These are phyloP conservation scores for Brienomyrus longianalis DNA, from an alignment of 2,113 vertebrate species.

Conservation along the genomic window DNA sequence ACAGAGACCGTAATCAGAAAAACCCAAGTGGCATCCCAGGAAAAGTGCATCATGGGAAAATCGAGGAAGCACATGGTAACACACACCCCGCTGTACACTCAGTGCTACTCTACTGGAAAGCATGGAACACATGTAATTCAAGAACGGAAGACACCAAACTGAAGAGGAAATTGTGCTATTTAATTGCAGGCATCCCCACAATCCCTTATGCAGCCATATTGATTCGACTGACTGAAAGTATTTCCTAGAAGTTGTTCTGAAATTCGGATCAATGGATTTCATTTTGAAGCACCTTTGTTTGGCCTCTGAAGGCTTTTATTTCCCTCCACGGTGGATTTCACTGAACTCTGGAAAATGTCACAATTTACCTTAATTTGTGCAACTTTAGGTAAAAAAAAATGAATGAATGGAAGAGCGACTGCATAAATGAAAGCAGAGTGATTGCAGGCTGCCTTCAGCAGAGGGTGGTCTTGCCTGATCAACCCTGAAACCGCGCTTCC, in stretches of 20 bases:
- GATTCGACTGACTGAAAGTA: neutral
- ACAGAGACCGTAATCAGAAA: neutral
- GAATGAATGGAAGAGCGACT: neutral
- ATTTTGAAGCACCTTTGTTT: neutral
- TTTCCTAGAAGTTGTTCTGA: neutral
- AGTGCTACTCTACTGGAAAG: neutral
- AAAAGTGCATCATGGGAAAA: neutral
- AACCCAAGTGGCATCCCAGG: neutral
- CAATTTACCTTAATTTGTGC: slow-evolving; percentile 21
- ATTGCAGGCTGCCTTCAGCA: slow-evolving; percentile 9
- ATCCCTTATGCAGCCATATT: neutral
- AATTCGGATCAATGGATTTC: neutral
- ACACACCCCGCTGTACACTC: neutral
- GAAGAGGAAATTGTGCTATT: neutral
- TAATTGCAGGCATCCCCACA: neutral
- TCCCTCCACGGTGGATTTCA: neutral
- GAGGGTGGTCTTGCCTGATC: slow-evolving; percentile 26
- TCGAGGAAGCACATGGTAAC: neutral
- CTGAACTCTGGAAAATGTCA: slow-evolving; percentile 23
- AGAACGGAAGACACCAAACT: neutral
- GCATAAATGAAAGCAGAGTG: slow-evolving; percentile 14
- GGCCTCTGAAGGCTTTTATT: neutral
- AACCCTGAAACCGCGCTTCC: slow-evolving; percentile 5
- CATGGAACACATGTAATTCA: neutral
- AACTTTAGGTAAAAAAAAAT: neutral